Conservation (phyloP, 2,797 vertebrate genomes). For the Pangasius macronema region DNA sequence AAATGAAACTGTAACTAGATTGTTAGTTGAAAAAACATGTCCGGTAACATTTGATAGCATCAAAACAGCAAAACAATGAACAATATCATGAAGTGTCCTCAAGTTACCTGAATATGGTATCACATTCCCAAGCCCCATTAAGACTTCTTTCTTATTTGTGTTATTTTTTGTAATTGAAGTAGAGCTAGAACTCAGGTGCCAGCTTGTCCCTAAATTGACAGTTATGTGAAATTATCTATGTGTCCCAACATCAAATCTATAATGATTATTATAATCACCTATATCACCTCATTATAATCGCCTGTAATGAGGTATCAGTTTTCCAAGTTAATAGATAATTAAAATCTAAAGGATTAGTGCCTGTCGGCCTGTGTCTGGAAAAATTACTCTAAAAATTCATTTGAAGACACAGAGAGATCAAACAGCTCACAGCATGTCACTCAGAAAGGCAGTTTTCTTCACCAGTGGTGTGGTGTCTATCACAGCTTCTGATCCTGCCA, state of each 20-base stretch:
- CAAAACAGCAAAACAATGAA: not conserved
- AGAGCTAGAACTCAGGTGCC: not conserved
- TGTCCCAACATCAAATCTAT: not conserved
- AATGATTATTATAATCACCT: no score
- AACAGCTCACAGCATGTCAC: not conserved
- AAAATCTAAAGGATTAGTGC: not conserved
- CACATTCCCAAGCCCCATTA: not conserved
- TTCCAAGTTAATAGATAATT: not conserved
- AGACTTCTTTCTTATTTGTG: not conserved
- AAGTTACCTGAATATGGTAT: not conserved
- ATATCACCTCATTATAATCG: not conserved
- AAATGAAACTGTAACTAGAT: not conserved
- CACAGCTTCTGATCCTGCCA: conserved; percentile 55
- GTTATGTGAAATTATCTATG: not conserved
- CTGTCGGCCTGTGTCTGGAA: not conserved
- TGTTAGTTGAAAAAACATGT: not conserved
- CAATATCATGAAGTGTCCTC: not conserved
- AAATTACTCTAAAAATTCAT: not conserved
- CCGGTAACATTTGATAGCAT: not conserved
- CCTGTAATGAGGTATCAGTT: not conserved
- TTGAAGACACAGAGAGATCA: not conserved
- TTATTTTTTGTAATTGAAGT: not conserved
- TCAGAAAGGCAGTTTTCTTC: not conserved
- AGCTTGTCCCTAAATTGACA: not conserved
- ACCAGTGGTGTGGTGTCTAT: conserved; percentile 61